Evolutionary conservation across 2,888 invertebrate species (phyloP).

Genomic region (Clusia tigrina): DNA sequence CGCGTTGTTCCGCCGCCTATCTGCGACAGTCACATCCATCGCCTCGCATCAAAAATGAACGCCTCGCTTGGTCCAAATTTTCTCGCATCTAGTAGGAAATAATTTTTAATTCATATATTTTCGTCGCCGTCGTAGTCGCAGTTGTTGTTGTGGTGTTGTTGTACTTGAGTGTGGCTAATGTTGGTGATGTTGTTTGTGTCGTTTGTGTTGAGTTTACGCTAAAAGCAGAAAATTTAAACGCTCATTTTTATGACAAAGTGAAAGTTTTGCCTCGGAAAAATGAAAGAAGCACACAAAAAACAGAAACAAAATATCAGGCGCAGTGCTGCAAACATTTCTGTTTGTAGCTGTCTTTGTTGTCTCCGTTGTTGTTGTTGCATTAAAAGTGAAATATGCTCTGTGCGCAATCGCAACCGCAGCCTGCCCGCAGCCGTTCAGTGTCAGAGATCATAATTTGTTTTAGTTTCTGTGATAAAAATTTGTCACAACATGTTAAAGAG

Average conservation of each 20-base stretch:
- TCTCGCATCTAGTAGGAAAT: constrained; percentile 15
- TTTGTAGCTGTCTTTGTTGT: not conserved
- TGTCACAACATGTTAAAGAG: constrained; percentile 1
- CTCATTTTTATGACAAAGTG: constrained; percentile 20
- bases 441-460: constrained; percentile 1
- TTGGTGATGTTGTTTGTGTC: not conserved
- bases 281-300: constrained; percentile 2
- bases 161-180: not conserved
- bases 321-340: not conserved
- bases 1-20: constrained; percentile 7
- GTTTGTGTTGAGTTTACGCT: constrained; percentile 7
- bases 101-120: constrained; percentile 12
- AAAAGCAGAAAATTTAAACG: constrained; percentile 4
- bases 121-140: not conserved
- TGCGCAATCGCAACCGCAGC: not conserved
- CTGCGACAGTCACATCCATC: constrained; percentile 1
- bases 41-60: not conserved
- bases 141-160: too few species aligned
- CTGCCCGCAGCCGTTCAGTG: not conserved
- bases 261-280: constrained; percentile 17
- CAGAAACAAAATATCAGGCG: constrained; percentile 5
- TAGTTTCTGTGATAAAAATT: constrained; percentile 7
- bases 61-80: constrained; percentile 4
- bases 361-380: not conserved
- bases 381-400: constrained; percentile 6